phyloP scores from a whole-genome alignment of 2,888 invertebrate species.

The Anoncus sp. region DNA sequence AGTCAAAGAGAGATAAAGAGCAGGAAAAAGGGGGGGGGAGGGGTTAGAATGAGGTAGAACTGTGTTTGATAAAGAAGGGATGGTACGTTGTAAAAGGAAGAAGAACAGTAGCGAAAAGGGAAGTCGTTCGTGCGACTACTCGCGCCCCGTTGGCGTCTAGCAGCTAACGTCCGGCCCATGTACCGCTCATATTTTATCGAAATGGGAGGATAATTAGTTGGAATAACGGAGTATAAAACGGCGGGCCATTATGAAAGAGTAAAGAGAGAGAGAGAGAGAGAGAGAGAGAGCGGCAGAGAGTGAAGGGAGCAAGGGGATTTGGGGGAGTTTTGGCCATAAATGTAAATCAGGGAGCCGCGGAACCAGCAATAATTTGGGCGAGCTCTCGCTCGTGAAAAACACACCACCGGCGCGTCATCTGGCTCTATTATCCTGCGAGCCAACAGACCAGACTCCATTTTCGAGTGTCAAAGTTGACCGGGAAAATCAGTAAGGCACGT shows the following conservation, averaged over 20 bases:
- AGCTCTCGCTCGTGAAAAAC: constrained; percentile 76
- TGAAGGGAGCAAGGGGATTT: not conserved
- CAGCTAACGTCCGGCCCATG: constrained; percentile 69
- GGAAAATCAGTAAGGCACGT: not conserved
- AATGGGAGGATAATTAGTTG: constrained; percentile 82
- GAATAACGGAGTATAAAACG: constrained; percentile 81
- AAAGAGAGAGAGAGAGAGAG: constrained; percentile 13
- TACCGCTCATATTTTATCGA: constrained; percentile 77
- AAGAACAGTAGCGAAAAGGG: constrained; percentile 53
- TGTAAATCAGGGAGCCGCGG: constrained; percentile 81
- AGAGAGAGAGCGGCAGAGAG: constrained; percentile 3
- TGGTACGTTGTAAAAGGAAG: constrained; percentile 41
- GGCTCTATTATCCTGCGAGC: constrained; percentile 76
- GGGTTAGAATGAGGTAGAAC: constrained; percentile 35
- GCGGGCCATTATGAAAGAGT: constrained; percentile 77
- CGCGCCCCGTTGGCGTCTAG: constrained; percentile 58
- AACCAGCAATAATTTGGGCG: constrained; percentile 79
- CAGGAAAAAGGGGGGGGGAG: constrained; percentile 10
- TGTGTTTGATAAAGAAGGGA: constrained; percentile 26
- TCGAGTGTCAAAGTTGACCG: constrained; percentile 45
- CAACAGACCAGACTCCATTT: constrained; percentile 63
- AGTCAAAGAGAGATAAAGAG: constrained; percentile 25
- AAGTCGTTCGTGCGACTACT: constrained; percentile 61
- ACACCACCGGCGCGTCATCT: constrained; percentile 76
- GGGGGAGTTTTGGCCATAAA: constrained; percentile 77